Conservation (phyloP, 35 echinoderm and acorn worm genomes). For the Amphiura filiformis region DNA sequence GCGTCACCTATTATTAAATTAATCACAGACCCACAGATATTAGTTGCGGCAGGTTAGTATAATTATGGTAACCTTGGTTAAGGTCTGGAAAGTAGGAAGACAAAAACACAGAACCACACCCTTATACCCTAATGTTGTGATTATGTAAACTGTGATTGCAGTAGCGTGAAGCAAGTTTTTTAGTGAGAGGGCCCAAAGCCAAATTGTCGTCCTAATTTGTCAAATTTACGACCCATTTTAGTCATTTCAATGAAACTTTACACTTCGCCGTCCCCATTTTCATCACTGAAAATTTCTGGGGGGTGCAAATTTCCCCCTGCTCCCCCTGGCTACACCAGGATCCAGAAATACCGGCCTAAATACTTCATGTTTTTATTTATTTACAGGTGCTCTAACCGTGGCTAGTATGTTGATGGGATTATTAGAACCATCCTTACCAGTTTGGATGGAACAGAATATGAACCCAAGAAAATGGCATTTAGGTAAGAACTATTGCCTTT, state of each 20-base stretch:
- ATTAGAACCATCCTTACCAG: constrained; percentile 34
- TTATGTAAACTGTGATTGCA: background rate
- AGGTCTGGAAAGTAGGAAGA: background rate
- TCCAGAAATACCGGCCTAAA: background rate
- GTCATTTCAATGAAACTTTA: background rate
- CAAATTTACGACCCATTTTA: too few relatives aligned
- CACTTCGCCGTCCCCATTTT: too few relatives aligned
- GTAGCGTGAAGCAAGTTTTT: background rate
- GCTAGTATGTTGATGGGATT: constrained; percentile 36
- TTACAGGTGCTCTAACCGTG: constrained; percentile 42
- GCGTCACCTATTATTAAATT: constrained; percentile 28
- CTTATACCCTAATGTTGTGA: background rate
- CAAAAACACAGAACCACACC: background rate
- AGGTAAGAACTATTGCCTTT: background rate
- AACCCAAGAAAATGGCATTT: constrained; percentile 45
- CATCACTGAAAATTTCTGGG: too few relatives aligned
- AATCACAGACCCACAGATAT: constrained; percentile 32
- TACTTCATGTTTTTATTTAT: background rate
- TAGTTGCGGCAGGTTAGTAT: constrained; percentile 34
- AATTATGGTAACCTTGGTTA: too few relatives aligned
- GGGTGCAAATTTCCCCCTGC: background rate
- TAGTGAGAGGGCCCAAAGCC: too few relatives aligned
- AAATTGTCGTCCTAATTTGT: too few relatives aligned
- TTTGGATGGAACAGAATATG: constrained; percentile 48
- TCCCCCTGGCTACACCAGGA: background rate